Base-by-base conservation (phyloP, 2,113 vertebrate species). In the Bothrops jararaca region DNA sequence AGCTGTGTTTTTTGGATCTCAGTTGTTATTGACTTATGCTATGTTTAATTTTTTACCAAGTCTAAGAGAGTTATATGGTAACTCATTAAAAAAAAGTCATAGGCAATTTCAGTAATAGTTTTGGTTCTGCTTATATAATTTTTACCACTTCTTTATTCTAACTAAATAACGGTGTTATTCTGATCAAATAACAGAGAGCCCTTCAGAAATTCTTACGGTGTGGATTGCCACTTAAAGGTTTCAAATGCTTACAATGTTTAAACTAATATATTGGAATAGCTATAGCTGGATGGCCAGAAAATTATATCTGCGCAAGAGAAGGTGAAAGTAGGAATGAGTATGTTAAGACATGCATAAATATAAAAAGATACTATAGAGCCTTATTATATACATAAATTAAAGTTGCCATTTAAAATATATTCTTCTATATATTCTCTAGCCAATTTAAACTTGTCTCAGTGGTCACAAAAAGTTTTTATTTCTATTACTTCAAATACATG, bases 41-140 rank as follows among this genome's bases (percentile, higher is more conserved):
- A 34, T 89, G 52, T 89, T 89, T 89, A 92, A 92, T 89, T 89
- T 92, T 92, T 92, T 85, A 85, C 69, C 53, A 92, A 64, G 18
- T 24, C 26, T 57, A 89, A 26, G 20, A 89, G 42, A 85, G 20
- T 48, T 89, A 57, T 20, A 85, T 5, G 9, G 42, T 57, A 57
- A n/a, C 34, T 45, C 39, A 26, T 56, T 26, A 69, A 69, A 56
- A 42, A 42, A 88, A 88, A 88, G 29, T n/a, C 26, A 80, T 80
- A 80, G 34, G 34, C 74, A 39, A 18, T 39, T 22, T 80, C 18
- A 80, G 69, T 80, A 80, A 80, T 80, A 39, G 74, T 42, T 22
- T 8, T 42, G 34, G 7, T 80, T 22, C 34, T 80, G 74, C 18
- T 80, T 80, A 9, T 39, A 42, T 42, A 80, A 42, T 80, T 80